A percentile compares a stretch with the other conserved stretches of the same genome.
These are phyloP conservation scores for Leuctra nigra DNA, from an alignment of 2,888 invertebrate genomes.

Conservation along the genomic window DNA sequence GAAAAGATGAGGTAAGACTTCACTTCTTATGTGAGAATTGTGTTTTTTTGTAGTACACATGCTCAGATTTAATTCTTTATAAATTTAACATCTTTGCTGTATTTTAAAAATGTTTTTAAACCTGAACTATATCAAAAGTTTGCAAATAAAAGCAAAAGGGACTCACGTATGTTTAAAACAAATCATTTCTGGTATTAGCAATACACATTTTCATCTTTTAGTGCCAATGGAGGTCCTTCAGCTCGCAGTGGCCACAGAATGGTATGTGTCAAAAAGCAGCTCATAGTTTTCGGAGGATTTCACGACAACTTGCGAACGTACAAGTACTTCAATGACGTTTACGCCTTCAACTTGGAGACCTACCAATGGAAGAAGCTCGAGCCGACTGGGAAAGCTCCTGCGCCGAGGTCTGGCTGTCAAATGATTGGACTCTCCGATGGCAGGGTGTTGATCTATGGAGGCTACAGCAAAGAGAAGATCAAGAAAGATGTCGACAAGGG, in stretches of 20 bases:
- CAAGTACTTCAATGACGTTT: constrained; percentile 82
- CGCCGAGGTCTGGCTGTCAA: constrained; percentile 75
- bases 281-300: constrained; percentile 88
- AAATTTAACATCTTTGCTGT: too few species aligned
- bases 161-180: too few species aligned
- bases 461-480: constrained; percentile 65
- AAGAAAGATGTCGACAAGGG: constrained; percentile 72
- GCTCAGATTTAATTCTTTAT: too few species aligned
- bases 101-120: too few species aligned
- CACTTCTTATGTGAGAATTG: neutral
- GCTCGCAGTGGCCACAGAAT: constrained; percentile 85
- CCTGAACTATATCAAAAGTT: too few species aligned
- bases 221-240: constrained; percentile 68
- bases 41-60: too few species aligned
- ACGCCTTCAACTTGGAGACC: constrained; percentile 71
- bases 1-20: constrained; percentile 56
- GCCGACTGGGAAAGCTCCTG: constrained; percentile 57
- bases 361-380: constrained; percentile 71
- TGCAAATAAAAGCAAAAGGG: too few species aligned
- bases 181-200: too few species aligned
- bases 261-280: constrained; percentile 67
- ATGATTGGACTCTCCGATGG: constrained; percentile 59
- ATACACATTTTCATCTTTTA: too few species aligned
- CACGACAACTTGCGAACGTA: constrained; percentile 81
- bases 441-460: constrained; percentile 64